phyloP scores from a whole-genome alignment of 2,888 invertebrate genomes.

The Thymelicus acteon region DNA sequence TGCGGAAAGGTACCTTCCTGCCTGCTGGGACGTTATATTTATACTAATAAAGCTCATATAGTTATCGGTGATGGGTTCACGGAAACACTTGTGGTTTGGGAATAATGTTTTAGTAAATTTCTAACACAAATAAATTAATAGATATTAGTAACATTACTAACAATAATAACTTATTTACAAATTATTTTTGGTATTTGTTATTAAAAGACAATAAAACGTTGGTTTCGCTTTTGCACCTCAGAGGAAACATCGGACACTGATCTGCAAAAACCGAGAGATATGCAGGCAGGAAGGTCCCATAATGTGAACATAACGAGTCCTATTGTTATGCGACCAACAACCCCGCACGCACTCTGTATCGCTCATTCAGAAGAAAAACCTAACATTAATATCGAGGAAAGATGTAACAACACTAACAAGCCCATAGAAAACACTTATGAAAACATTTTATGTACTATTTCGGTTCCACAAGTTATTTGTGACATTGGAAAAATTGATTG shows the following conservation, averaged over 20 bases:
- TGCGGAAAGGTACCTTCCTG: constrained; percentile 85
- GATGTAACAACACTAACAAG: constrained; percentile 37
- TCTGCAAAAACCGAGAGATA: constrained; percentile 80
- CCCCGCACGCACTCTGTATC: constrained; percentile 69
- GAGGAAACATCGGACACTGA: constrained; percentile 82
- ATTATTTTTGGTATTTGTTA: constrained; percentile 45
- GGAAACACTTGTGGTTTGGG: constrained; percentile 55
- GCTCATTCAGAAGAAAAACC: constrained; percentile 51
- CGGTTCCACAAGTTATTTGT: constrained; percentile 51
- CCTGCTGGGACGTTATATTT: constrained; percentile 79
- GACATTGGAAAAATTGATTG: constrained; percentile 38
- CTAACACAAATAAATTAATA: constrained; percentile 65
- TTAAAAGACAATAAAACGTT: constrained; percentile 64
- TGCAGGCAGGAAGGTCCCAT: constrained; percentile 89
- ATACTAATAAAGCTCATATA: constrained; percentile 74
- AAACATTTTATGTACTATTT: constrained; percentile 64
- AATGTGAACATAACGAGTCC: constrained; percentile 75
- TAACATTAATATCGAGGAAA: constrained; percentile 40
- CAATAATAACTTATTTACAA: constrained; percentile 38
- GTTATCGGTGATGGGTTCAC: constrained; percentile 73
- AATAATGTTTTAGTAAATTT: constrained; percentile 65
- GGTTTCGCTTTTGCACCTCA: constrained; percentile 84
- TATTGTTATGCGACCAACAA: constrained; percentile 69
- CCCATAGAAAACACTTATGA: constrained; percentile 65
- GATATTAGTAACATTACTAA: constrained; percentile 48